Evolutionary conservation across 1,140 invertebrate species (phyloP), one percentile per base, ranked within the genome.

Genomic region (Meloidogyne chitwoodi): DNA sequence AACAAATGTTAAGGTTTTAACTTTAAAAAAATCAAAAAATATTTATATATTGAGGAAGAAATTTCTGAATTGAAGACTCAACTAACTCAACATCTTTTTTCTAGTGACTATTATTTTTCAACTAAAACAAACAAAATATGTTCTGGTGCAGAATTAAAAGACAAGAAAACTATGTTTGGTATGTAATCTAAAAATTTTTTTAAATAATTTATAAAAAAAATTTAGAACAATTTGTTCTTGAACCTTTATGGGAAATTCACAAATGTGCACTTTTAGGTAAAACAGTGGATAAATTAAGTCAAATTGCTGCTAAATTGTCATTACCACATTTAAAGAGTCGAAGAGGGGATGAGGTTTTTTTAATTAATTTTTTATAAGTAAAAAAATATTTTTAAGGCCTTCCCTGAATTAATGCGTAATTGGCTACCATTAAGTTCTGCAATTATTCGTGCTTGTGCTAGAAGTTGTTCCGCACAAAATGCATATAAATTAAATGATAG

Each of bases 241-340:
- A 98, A 82, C 97, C 96, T 81, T 90, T 99, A 44, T 96, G 95
- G 93, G 90, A 91, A 76, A 88, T 98, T 44, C 97, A 98, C 88
- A 93, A 96, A 71, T 92, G 91, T 8, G 90, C 95, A 75, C 91
- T 41, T 84, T 92, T 65, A 88, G 92, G 84, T 79, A 93, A 92
- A 81, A 89, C 85, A 66, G 5, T 84, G 19, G 81, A 78, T 4
- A 76, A 77, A 64, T 67, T 84, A 24, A 68, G 70, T 11, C 72
- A 74, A 34, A 63, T 85, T 22, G 75, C 79, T 29, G 44, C 27
- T 0, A 82, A 82, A 61, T 44, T 82, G 29, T 67, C 72, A 10
- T 64, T 84, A 6, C 73, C 77, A 19, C n/a, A 27, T 14, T 27
- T 83, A n/a, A 79, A 74, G 19, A 67, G 79, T 14, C 34, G 74